Evolutionary conservation across 2,113 vertebrate species (phyloP).

Genomic region (Phocoena phocoena): DNA sequence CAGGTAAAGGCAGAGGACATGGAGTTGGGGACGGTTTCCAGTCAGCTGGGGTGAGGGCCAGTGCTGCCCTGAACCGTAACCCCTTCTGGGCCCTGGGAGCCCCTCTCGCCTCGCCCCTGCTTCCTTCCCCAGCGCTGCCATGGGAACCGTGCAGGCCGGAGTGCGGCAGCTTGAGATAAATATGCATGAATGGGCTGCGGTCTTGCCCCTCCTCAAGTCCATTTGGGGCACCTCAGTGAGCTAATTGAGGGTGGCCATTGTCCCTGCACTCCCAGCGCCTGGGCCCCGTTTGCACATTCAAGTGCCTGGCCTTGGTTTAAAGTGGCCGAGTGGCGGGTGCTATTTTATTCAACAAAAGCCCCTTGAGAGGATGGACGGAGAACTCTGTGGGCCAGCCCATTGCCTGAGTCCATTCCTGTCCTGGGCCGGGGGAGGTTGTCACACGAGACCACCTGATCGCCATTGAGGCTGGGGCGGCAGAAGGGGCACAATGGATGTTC

Average conservation of each 20-base stretch:
- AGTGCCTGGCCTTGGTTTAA: conserved; percentile 87
- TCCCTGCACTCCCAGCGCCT: conserved; percentile 80
- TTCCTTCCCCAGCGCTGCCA: conserved; percentile 65
- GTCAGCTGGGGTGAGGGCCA: background rate
- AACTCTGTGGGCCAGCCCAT: conserved; percentile 85
- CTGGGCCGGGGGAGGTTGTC: conserved; percentile 46
- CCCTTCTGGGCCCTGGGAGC: conserved; percentile 45
- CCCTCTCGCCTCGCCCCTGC: background rate
- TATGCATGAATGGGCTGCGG: conserved; percentile 84
- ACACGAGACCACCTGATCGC: conserved; percentile 82
- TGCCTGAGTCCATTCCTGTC: conserved; percentile 85
- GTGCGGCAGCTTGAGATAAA: conserved; percentile 80
- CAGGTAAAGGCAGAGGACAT: background rate
- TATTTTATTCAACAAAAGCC: conserved; percentile 87
- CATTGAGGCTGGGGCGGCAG: conserved; percentile 81
- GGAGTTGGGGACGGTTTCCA: background rate
- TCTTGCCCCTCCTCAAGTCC: conserved; percentile 77
- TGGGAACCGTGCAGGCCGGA: conserved; percentile 78
- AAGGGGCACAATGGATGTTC: conserved; percentile 60
- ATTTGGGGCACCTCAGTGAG: conserved; percentile 86
- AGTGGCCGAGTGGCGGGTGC: conserved; percentile 87
- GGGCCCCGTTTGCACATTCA: conserved; percentile 86
- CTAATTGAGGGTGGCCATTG: conserved; percentile 88
- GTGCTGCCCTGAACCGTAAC: conserved; percentile 76
- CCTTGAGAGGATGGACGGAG: conserved; percentile 84